phyloP scores from a whole-genome alignment of 1,140 invertebrate species.

The Caerostris extrusa region DNA sequence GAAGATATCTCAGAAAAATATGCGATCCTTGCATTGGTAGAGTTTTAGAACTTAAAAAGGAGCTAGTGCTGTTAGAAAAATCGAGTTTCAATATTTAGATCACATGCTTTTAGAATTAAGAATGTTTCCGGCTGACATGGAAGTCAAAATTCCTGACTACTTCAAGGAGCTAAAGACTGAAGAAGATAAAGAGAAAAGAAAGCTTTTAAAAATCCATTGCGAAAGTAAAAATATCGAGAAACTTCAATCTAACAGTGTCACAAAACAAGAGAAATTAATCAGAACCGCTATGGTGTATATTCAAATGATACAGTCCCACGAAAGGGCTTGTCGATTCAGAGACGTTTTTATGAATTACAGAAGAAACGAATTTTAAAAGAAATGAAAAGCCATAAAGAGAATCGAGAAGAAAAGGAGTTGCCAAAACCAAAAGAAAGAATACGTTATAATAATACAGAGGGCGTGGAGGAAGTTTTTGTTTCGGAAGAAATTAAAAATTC shows the following conservation, averaged over 20 bases:
- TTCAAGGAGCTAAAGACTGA: not conserved
- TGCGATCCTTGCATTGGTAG: slow-evolving; percentile 91
- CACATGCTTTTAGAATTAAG: slow-evolving; percentile 32
- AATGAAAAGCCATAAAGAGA: not conserved
- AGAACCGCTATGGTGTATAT: slow-evolving; percentile 34
- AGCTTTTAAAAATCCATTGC: not conserved
- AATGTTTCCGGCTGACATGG: slow-evolving; percentile 34
- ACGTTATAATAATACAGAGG: slow-evolving; percentile 43
- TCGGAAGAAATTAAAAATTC: not conserved
- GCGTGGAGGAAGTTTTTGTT: slow-evolving; percentile 25
- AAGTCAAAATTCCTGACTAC: slow-evolving; percentile 63
- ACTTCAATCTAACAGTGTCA: not conserved
- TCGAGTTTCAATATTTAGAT: slow-evolving; percentile 94
- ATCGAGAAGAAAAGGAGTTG: not conserved
- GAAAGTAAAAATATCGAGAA: not conserved
- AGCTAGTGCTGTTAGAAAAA: slow-evolving; percentile 91
- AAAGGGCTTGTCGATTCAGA: slow-evolving; percentile 20
- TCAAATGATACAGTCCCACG: slow-evolving; percentile 51
- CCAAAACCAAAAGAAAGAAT: not conserved
- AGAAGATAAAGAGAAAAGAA: not conserved
- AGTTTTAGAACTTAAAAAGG: slow-evolving; percentile 85
- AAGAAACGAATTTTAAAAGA: slow-evolving; percentile 12
- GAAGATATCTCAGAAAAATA: slow-evolving; percentile 88
- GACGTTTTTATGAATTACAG: not conserved
- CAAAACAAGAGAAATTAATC: slow-evolving; percentile 13